Percentiles rank a stretch among this genome's conserved stretches.
Evolutionary conservation across 2,888 invertebrate species (phyloP).

Genomic region (Drosophila tripunctata): DNA sequence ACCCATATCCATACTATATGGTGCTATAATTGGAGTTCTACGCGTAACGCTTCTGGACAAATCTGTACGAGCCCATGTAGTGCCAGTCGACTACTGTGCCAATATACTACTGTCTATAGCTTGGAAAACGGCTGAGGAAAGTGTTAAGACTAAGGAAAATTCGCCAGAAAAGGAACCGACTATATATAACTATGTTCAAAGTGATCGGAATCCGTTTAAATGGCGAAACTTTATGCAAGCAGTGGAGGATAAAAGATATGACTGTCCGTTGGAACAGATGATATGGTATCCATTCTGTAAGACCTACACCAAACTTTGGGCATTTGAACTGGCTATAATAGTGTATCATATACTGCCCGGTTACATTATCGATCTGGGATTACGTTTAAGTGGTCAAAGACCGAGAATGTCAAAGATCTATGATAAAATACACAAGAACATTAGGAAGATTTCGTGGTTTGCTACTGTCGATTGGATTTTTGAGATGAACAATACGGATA

Average conservation of each 20-base stretch:
- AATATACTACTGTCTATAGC: conserved; percentile 84
- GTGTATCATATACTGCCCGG: conserved; percentile 88
- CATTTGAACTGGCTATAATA: conserved; percentile 84
- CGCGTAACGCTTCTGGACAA: conserved; percentile 79
- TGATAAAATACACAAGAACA: conserved; percentile 91
- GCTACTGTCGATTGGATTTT: conserved; percentile 89
- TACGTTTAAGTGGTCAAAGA: conserved; percentile 55
- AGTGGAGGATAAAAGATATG: background rate
- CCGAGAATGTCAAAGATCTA: conserved; percentile 88
- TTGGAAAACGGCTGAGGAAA: conserved; percentile 82
- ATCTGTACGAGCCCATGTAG: conserved; percentile 80
- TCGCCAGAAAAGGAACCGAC: background rate
- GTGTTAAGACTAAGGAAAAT: background rate
- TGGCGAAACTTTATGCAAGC: background rate
- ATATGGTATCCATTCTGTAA: conserved; percentile 1
- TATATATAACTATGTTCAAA: conserved; percentile 2
- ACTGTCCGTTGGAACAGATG: background rate
- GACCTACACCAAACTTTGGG: background rate
- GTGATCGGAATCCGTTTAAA: background rate
- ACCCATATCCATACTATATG: conserved; percentile 84
- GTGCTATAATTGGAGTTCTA: conserved; percentile 87
- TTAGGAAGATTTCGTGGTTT: conserved; percentile 90
- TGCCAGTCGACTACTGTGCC: conserved; percentile 84
- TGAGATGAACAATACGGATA: conserved; percentile 86
- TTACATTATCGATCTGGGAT: conserved; percentile 85